phyloP scores from a whole-genome alignment of 2,888 invertebrate genomes.

The Noctua janthina region DNA sequence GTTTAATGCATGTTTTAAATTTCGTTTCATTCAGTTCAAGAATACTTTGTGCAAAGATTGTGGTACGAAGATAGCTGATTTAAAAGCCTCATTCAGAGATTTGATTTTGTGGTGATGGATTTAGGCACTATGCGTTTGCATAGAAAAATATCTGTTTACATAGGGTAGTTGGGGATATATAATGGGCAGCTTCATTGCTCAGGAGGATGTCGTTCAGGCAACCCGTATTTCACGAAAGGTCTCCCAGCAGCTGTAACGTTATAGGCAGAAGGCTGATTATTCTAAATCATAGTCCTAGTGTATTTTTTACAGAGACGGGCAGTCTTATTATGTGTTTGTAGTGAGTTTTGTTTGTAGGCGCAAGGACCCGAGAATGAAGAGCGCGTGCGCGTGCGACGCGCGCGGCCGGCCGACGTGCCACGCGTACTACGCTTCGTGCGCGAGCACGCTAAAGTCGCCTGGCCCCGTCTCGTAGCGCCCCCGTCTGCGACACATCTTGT shows the following conservation, averaged over 20 bases:
- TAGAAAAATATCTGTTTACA: not conserved
- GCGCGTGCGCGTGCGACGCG: constrained; percentile 82
- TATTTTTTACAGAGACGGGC: not conserved
- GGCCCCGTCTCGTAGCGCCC: constrained; percentile 77
- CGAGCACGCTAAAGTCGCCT: constrained; percentile 78
- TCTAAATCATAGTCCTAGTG: not conserved
- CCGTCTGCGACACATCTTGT: constrained; percentile 74
- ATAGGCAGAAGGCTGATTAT: not conserved
- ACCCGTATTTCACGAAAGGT: not conserved
- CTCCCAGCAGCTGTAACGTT: not conserved
- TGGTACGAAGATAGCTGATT: not conserved
- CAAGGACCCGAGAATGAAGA: constrained; percentile 81
- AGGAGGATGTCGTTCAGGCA: not conserved
- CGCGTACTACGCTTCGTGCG: constrained; percentile 83
- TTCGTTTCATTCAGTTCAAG: no score
- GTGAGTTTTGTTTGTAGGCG: constrained; percentile 66
- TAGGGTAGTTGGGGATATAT: not conserved
- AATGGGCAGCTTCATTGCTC: not conserved
- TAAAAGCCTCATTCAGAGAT: not conserved
- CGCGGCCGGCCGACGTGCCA: constrained; percentile 81
- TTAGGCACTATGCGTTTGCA: not conserved
- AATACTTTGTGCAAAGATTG: no score
- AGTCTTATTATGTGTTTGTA: constrained; percentile 4
- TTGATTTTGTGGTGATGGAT: not conserved
- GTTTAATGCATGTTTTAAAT: no score